Percentiles rank a stretch among this genome's conserved stretches.
Evolutionary conservation across 2,888 invertebrate genomes (phyloP).

Genomic region (Melanotus villosus): DNA sequence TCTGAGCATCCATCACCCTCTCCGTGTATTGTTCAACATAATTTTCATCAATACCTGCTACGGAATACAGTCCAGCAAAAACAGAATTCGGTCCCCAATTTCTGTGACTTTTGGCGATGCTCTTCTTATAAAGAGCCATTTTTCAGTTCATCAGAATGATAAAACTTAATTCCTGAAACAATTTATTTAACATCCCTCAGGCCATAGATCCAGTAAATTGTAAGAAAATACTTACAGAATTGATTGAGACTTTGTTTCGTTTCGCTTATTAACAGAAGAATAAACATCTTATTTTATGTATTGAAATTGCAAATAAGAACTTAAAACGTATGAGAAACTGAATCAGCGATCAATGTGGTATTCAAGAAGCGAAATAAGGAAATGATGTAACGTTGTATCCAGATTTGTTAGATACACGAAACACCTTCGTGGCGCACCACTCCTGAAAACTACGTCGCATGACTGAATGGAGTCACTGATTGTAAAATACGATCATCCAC

Average conservation of each 20-base stretch:
- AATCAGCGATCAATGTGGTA: not conserved
- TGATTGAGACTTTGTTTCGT: not conserved
- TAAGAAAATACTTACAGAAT: not conserved
- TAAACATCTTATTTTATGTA: too few relatives aligned
- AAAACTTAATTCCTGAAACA: not conserved
- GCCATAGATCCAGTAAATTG: not conserved
- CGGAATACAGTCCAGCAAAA: conserved; percentile 64
- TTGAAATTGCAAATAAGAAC: not conserved
- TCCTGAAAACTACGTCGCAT: conserved; percentile 19
- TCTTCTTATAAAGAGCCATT: conserved; percentile 13
- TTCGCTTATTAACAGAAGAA: too few relatives aligned
- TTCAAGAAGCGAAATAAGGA: not conserved
- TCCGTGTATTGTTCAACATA: conserved; percentile 74
- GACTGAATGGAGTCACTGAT: conserved; percentile 23
- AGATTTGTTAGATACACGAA: not conserved
- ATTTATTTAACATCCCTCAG: not conserved
- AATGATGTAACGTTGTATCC: not conserved
- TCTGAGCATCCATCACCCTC: conserved; percentile 82
- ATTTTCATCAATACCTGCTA: conserved; percentile 60
- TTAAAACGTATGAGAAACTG: not conserved
- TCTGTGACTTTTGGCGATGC: conserved; percentile 65
- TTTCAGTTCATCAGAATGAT: not conserved
- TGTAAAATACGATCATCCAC: conserved; percentile 17
- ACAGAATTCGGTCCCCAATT: conserved; percentile 76
- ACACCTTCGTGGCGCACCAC: not conserved